These are phyloP conservation scores for Brachypalpus laphriformis DNA, from an alignment of 2,888 invertebrate genomes.

Conservation along the genomic window DNA sequence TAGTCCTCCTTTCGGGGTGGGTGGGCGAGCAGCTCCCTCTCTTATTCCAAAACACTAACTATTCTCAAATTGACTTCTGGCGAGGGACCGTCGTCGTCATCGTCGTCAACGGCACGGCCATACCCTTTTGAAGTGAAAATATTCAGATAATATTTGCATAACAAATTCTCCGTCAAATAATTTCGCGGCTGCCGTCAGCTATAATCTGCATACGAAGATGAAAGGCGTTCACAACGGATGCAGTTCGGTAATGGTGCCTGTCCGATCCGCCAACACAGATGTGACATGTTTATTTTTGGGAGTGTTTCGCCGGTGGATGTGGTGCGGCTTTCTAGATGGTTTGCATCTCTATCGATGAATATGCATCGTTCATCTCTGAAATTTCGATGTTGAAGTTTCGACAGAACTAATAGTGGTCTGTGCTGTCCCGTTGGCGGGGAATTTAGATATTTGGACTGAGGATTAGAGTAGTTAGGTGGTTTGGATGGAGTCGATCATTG, in stretches of 20 bases:
- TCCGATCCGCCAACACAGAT: neutral
- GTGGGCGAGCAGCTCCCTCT: neutral
- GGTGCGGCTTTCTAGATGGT: neutral
- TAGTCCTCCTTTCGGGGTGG: neutral
- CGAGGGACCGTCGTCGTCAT: neutral
- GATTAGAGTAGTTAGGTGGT: conserved; percentile 25
- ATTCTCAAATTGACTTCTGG: conserved; percentile 53
- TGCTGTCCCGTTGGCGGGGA: neutral
- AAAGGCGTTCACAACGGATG: conserved; percentile 20
- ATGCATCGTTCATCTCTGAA: conserved; percentile 27
- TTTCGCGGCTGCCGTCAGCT: conserved; percentile 30
- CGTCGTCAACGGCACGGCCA: neutral
- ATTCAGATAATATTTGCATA: conserved; percentile 66
- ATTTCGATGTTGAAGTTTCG: conserved; percentile 22
- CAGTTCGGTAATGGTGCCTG: neutral
- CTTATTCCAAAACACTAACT: conserved; percentile 28
- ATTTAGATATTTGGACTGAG: conserved; percentile 25
- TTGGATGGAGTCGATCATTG: conserved; percentile 4
- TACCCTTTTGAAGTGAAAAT: conserved; percentile 42
- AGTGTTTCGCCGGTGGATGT: neutral
- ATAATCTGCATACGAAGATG: conserved; percentile 30
- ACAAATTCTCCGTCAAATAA: conserved; percentile 59
- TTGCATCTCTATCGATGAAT: conserved; percentile 15
- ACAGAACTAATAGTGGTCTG: neutral
- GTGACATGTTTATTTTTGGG: conserved; percentile 52